Evolutionary conservation across 2,888 invertebrate species (phyloP), one percentile per base, ranked within the genome.

Genomic region (Plagodis dolabraria): DNA sequence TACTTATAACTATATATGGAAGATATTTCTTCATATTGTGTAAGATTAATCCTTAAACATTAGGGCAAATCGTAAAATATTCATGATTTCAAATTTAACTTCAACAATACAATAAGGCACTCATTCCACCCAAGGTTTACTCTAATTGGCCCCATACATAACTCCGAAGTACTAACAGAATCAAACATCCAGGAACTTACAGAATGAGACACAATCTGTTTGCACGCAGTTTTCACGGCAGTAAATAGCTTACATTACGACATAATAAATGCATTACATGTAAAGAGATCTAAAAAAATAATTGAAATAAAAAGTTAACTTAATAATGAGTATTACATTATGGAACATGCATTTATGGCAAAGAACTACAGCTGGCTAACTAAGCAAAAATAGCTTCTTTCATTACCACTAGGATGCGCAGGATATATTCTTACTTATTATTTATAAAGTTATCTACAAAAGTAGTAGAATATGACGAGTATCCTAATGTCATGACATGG

Each of bases 321-420:
- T 89, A 40, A 40, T 40, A 22, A 83, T 93, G 93, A 93, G 93
- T 93, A 93, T 93, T 93, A 92, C 87, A 88, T 83, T 89, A 91
- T 92, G 93, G 93, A 93, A 93, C 93, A 91, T 93, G 93, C 92
- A 89, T 91, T 80, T 93, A 93, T 93, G 93, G 93, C 93, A 92
- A 89, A 92, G 85, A 88, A 89, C 89, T 90, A 89, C 84, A 89
- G 87, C 80, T 87, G 86, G 90, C 89, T 89, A 85, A 88, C 87
- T 87, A 89, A 89, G 91, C 90, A 86, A 85, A 85, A 87, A 89
- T 89, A 91, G 92, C 92, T 86, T 92, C 89, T 87, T 88, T 87
- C 75, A 79, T 80, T 82, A 87, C 65, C 85, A 80, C 87, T 89
- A 90, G 66, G 78, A 83, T 83, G 82, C 79, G 85, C 73, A 82